A percentile compares a stretch with the other conserved stretches of the same genome.
Evolutionary conservation across 2,797 vertebrate genomes (phyloP).

Genomic region (Euthynnus affinis): DNA sequence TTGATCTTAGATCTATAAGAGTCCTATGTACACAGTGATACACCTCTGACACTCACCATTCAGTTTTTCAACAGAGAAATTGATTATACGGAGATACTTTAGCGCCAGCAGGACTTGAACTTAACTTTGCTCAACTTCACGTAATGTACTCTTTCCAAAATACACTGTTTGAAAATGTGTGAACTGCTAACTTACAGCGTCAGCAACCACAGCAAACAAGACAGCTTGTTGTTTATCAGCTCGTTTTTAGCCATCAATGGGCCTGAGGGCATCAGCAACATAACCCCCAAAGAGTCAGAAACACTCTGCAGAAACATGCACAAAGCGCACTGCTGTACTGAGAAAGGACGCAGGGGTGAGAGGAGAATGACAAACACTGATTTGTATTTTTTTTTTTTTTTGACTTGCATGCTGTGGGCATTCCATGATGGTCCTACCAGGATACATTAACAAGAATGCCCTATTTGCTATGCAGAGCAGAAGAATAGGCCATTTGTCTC

Average conservation of each 20-base stretch:
- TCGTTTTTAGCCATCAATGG: conserved; percentile 42
- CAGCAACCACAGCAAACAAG: conserved; percentile 65
- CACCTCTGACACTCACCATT: conserved; percentile 1
- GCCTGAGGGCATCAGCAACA: conserved; percentile 61
- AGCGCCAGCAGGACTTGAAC: conserved; percentile 16
- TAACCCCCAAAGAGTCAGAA: conserved; percentile 48
- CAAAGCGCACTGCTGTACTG: conserved; percentile 67
- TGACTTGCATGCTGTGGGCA: conserved; percentile 69
- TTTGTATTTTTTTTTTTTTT: conserved; percentile 66
- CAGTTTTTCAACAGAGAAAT: not conserved
- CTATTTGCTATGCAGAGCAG: conserved; percentile 55
- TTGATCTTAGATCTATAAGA: not conserved
- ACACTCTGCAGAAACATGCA: conserved; percentile 47
- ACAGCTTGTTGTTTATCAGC: conserved; percentile 61
- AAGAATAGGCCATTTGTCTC: conserved; percentile 81
- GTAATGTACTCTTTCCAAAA: conserved; percentile 39
- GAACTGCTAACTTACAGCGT: conserved; percentile 40
- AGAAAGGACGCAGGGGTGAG: conserved; percentile 34
- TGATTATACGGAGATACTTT: not conserved
- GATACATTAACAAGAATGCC: conserved; percentile 76
- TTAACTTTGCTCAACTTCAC: conserved; percentile 39
- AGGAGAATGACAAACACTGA: conserved; percentile 67
- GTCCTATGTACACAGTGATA: not conserved
- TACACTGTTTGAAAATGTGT: conserved; percentile 52
- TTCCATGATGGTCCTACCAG: conserved; percentile 70